phyloP scores from a whole-genome alignment of 2,888 invertebrate genomes.

The Atethmia centrago region DNA sequence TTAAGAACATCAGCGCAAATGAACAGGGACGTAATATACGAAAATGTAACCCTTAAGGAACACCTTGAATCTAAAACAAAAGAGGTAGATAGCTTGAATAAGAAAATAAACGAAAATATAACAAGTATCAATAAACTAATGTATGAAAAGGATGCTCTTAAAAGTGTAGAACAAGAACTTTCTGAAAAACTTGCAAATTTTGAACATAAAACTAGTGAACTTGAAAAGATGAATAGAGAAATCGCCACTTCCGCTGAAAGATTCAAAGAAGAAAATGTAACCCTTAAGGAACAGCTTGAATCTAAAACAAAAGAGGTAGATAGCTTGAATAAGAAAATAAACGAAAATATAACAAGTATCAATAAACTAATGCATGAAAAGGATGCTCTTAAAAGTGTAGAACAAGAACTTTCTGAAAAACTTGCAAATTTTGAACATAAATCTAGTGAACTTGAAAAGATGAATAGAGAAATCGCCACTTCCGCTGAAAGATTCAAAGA shows the following conservation, averaged over 20 bases:
- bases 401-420: constrained; percentile 71
- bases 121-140: constrained; percentile 71
- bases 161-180: constrained; percentile 68
- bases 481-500: constrained; percentile 68
- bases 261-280: constrained; percentile 70
- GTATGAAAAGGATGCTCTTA: constrained; percentile 67
- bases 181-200: constrained; percentile 65
- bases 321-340: constrained; percentile 67
- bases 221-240: constrained; percentile 67
- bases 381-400: constrained; percentile 60
- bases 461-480: constrained; percentile 60
- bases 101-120: constrained; percentile 69
- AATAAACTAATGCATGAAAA: constrained; percentile 72
- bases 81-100: constrained; percentile 66
- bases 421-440: constrained; percentile 64
- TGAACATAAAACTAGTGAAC: constrained; percentile 63
- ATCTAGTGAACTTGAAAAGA: constrained; percentile 64
- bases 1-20: constrained; percentile 70
- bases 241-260: constrained; percentile 57
- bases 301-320: constrained; percentile 69
- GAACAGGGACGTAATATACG: constrained; percentile 37
- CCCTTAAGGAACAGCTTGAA: constrained; percentile 66
- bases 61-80: constrained; percentile 70
- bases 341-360: constrained; percentile 70
- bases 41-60: constrained; percentile 58